Evolutionary conservation across 2,797 vertebrate genomes (phyloP), one percentile per base, ranked within the genome.

Genomic region (Alectoris magna): DNA sequence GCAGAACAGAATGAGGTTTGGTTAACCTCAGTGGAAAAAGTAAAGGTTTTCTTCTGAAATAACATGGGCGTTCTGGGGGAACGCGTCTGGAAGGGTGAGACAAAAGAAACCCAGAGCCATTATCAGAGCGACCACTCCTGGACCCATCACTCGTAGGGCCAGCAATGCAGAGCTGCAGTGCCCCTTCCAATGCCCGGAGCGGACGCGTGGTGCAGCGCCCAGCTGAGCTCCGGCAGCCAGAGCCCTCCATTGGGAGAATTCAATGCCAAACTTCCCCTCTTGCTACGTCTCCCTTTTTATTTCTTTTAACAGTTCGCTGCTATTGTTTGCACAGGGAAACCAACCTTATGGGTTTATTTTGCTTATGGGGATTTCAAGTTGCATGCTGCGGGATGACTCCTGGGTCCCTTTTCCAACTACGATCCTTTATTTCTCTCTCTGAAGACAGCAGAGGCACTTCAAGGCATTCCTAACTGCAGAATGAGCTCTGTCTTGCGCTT

Each of bases 21-120:
- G 94, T 93, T 95, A 95, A 91, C 93, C 91, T 93, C 87, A 85
- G 82, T 11, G 76, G 84, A 78, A 91, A 92, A 93, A 84, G 49
- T 1, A 34, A 71, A 13, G 84, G 17, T 91, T 84, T 95, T 64
- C 64, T 72, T 95, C 68, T 62, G 88, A 83, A 94, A 68, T 31
- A 91, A 88, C 80, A 26, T 4, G 77, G 80, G 72, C 68, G 72
- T 8, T 88, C 19, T 41, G 91, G 66, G 38, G 46, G 91, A 95
- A 93, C 26, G 4, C 4, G 70, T 39, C 81, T 60, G 88, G 66
- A 73, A 92, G 91, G 69, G 72, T 3, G 83, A 89, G 90, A 91
- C 75, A 83, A 74, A 92, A 70, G 83, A 91, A 83, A 80, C 6
- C 3, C 0, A 89, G 69, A 66, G 84, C 16, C 91, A 27, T 44